Percentiles rank a stretch among this genome's conserved stretches.
phyloP scores from a whole-genome alignment of 2,888 invertebrate genomes.

The Drosophila histrio region DNA sequence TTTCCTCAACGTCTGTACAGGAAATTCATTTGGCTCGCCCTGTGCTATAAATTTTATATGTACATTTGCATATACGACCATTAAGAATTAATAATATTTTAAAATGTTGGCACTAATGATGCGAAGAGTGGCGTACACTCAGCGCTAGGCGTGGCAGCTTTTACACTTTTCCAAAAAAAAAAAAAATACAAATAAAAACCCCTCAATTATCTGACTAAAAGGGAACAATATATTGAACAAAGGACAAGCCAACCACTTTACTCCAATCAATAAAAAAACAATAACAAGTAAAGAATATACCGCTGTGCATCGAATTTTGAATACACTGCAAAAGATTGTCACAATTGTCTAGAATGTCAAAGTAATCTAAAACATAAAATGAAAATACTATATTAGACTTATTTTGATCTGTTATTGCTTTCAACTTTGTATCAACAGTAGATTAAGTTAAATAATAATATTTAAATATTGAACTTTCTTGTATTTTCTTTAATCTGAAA shows the following conservation, averaged over 20 bases:
- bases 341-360: not conserved
- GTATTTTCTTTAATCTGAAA: no score
- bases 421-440: not conserved
- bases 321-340: conserved; percentile 4
- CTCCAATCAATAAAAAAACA: conserved; percentile 54
- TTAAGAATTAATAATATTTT: conserved; percentile 77
- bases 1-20: conserved; percentile 61
- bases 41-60: conserved; percentile 59
- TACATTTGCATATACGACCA: conserved; percentile 58
- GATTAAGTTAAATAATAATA: no score
- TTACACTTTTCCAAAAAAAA: conserved; percentile 9
- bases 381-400: no score
- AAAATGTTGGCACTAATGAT: conserved; percentile 74
- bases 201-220: conserved; percentile 44
- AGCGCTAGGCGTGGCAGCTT: conserved; percentile 23
- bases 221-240: conserved; percentile 37
- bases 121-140: conserved; percentile 43
- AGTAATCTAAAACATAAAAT: not conserved
- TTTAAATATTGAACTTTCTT: no score
- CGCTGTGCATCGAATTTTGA: not conserved
- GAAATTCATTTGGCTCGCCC: conserved; percentile 71
- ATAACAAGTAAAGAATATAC: conserved; percentile 23
- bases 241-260: conserved; percentile 38
- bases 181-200: conserved; percentile 12
- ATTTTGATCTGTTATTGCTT: not conserved